phyloP scores from a whole-genome alignment of 2,113 vertebrate species.

The Prunella fulvescens region DNA sequence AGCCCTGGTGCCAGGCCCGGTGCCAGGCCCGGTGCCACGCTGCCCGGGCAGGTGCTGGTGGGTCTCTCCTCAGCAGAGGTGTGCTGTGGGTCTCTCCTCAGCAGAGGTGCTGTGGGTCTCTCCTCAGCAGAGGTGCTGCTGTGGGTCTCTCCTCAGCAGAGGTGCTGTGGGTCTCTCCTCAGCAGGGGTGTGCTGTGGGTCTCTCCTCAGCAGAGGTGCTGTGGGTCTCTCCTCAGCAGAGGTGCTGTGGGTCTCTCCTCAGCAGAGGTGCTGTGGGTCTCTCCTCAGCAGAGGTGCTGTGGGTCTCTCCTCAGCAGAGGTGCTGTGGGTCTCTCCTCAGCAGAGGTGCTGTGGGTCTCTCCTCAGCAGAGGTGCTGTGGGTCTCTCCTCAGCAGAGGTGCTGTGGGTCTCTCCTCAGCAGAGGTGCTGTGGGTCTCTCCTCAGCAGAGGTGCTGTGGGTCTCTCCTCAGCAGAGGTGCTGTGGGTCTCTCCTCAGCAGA shows the following conservation, averaged over 20 bases:
- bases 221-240: neutral
- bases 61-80: neutral
- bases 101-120: neutral
- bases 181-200: neutral
- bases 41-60: fast-evolving
- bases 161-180: neutral
- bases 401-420: neutral
- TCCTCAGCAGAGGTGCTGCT: neutral
- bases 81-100: neutral
- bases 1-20: neutral
- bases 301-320: neutral
- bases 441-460: neutral
- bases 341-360: neutral
- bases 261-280: neutral
- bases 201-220: neutral
- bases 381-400: neutral
- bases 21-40: neutral
- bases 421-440: neutral
- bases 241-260: neutral
- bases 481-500: neutral
- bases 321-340: neutral
- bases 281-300: neutral
- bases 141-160: too few species aligned
- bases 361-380: neutral
- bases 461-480: neutral